A percentile compares a stretch with the other conserved stretches of the same genome.
Conservation (phyloP, 2,797 vertebrate species). For the Mastacembelus armatus region DNA sequence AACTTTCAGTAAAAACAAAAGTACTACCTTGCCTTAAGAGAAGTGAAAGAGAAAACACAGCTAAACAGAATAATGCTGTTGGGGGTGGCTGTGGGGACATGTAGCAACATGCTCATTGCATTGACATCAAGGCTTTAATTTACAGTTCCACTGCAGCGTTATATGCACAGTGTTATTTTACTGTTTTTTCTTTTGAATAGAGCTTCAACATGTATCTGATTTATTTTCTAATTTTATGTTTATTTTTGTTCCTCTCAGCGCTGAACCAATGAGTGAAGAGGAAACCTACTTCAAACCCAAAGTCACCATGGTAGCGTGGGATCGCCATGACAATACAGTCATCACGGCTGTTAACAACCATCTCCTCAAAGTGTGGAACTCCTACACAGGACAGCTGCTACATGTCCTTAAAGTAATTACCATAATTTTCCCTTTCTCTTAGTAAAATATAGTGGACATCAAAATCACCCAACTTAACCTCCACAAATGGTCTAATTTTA, state of each 20-base stretch:
- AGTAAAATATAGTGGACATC: not conserved
- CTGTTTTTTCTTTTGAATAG: conserved; percentile 5
- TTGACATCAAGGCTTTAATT: not conserved
- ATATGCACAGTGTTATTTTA: not conserved
- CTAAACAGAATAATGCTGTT: not conserved
- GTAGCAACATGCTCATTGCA: not conserved
- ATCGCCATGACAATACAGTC: conserved; percentile 92
- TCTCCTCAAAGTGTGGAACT: conserved; percentile 98
- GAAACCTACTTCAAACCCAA: conserved; percentile 95
- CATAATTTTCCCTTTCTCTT: not conserved
- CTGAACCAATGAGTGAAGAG: conserved; percentile 84
- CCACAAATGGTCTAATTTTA: not conserved
- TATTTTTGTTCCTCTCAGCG: conserved; percentile 58
- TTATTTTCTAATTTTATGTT: too few species aligned
- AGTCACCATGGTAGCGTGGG: conserved; percentile 99
- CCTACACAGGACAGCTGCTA: conserved; percentile 92
- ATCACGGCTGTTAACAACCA: conserved; percentile 97
- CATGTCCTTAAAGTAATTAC: conserved; percentile 91
- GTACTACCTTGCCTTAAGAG: not conserved
- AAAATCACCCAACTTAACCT: too few species aligned
- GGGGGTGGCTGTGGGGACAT: too few species aligned
- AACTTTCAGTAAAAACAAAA: not conserved
- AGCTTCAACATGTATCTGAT: too few species aligned
- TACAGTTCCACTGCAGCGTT: not conserved
- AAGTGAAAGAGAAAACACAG: conserved; percentile 2